Evolutionary conservation across 2,888 invertebrate species (phyloP).

Genomic region (Nezara viridula): DNA sequence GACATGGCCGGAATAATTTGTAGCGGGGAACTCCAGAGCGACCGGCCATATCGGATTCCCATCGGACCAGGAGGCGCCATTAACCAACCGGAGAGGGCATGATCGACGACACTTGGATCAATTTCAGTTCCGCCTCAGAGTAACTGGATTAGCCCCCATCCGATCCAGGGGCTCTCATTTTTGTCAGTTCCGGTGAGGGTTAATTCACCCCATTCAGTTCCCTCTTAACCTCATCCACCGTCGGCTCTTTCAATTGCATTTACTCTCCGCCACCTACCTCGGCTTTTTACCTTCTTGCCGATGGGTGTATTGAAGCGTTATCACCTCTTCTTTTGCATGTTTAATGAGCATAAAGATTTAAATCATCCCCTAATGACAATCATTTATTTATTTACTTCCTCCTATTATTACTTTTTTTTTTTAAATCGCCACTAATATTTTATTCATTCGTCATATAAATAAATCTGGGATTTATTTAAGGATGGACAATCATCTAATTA

Average conservation of each 20-base stretch:
- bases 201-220: constrained; percentile 35
- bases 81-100: constrained; percentile 19
- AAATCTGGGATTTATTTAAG: no score
- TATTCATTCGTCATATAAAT: no score
- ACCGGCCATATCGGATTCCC: not conserved
- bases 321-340: not conserved
- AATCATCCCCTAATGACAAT: no score
- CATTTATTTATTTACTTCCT: no score
- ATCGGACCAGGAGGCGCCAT: not conserved
- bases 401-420: no score
- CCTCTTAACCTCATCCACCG: constrained; percentile 12
- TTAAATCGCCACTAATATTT: no score
- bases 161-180: constrained; percentile 17
- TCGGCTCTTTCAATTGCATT: not conserved
- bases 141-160: not conserved
- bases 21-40: not conserved
- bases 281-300: not conserved
- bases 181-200: constrained; percentile 13
- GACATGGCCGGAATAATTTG: not conserved
- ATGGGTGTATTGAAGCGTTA: not conserved
- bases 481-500: no score
- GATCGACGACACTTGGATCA: constrained; percentile 33
- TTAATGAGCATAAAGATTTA: not conserved
- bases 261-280: not conserved
- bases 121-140: not conserved